A percentile compares a stretch with the other conserved stretches of the same genome.
phyloP scores from a whole-genome alignment of 2,888 invertebrate species.

The Trichacis sp. region DNA sequence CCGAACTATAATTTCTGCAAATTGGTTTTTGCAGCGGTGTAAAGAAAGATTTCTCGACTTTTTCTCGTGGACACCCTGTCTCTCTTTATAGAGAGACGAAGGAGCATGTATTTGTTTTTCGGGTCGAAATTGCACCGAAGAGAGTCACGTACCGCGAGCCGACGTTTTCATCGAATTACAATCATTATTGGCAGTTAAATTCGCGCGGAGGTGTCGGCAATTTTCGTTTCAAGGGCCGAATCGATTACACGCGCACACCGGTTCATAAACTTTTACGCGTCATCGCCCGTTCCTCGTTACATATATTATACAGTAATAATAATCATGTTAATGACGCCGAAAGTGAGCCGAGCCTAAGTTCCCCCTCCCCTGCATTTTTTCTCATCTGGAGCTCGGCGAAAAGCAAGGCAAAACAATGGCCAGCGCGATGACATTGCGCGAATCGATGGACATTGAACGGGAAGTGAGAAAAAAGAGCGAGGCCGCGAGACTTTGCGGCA shows the following conservation, averaged over 20 bases:
- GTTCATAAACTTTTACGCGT: conserved; percentile 40
- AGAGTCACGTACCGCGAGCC: conserved; percentile 55
- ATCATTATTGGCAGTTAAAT: conserved; percentile 64
- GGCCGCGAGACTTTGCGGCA: not conserved
- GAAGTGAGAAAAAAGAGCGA: not conserved
- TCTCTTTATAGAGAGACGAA: too few species aligned
- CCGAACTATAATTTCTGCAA: too few species aligned
- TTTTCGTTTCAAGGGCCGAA: conserved; percentile 64
- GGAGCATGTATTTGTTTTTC: conserved; percentile 30
- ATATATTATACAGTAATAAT: conserved; percentile 12
- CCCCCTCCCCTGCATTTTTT: too few species aligned
- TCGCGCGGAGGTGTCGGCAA: conserved; percentile 59
- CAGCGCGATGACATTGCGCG: not conserved
- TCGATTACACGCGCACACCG: conserved; percentile 57
- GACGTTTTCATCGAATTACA: conserved; percentile 63
- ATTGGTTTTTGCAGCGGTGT: too few species aligned
- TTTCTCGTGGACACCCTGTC: too few species aligned
- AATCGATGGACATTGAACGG: not conserved
- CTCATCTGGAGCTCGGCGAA: too few species aligned
- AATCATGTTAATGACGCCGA: conserved; percentile 10
- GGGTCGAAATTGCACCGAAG: conserved; percentile 36
- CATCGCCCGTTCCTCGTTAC: conserved; percentile 31
- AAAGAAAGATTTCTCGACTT: too few species aligned
- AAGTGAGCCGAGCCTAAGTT: too few species aligned
- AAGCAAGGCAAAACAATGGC: not conserved